A percentile compares a stretch with the other conserved stretches of the same genome.
These are phyloP conservation scores for Cisticola juncidis DNA, from an alignment of 2,113 vertebrate species.

Conservation along the genomic window DNA sequence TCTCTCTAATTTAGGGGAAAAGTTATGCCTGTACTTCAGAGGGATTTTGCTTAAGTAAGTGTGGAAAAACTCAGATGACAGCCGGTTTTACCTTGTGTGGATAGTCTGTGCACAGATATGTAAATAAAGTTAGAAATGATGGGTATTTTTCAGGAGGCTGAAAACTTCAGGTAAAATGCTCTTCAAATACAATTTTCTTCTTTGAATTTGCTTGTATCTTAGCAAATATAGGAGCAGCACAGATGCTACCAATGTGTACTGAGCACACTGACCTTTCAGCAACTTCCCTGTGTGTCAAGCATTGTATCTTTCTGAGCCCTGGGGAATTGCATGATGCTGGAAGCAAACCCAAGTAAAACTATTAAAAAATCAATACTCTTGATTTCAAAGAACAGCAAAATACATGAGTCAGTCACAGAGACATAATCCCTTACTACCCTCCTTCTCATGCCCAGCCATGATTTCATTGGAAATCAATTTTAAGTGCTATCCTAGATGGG, in stretches of 20 bases:
- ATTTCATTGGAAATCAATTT: conserved; percentile 47
- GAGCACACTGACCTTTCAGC: background rate
- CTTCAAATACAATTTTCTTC: background rate
- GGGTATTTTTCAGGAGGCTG: background rate
- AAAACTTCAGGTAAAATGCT: background rate
- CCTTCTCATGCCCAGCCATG: background rate
- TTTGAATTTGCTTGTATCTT: background rate
- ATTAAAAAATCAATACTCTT: conserved; percentile 41
- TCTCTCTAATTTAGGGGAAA: background rate
- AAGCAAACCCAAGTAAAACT: background rate
- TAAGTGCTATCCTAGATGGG: background rate
- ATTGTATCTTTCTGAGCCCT: background rate
- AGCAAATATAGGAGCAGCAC: background rate
- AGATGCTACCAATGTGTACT: background rate
- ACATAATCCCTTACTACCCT: background rate
- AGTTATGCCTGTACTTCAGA: background rate
- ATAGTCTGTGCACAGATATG: background rate
- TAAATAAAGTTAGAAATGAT: background rate
- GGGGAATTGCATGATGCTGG: background rate
- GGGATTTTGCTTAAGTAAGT: background rate
- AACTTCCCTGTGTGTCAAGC: background rate
- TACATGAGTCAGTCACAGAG: conserved; percentile 6
- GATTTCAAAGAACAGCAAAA: conserved; percentile 30
- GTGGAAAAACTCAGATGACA: background rate
- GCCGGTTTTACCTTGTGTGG: background rate